A percentile compares a stretch with the other conserved stretches of the same genome.
phyloP scores from a whole-genome alignment of 1,140 invertebrate species.

The Protaetia brevitarsis region DNA sequence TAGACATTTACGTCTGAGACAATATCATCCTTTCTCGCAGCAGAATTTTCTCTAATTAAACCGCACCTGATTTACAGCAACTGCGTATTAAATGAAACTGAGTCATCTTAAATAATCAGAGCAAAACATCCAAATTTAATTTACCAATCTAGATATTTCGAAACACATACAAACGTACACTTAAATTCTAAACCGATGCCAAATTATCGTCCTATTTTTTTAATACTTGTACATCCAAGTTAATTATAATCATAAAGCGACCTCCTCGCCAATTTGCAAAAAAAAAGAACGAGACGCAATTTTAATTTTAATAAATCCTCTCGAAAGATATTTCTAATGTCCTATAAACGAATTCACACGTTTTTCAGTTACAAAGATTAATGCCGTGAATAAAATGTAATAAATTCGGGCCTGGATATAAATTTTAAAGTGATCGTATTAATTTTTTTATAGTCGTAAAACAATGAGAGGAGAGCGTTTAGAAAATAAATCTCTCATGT shows the following conservation, averaged over 20 bases:
- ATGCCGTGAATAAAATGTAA: background rate
- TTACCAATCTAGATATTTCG: background rate
- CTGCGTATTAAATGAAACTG: too few relatives aligned
- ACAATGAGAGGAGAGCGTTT: background rate
- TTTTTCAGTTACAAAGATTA: background rate
- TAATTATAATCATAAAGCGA: constrained; percentile 12
- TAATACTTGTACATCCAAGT: background rate
- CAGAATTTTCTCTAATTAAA: too few relatives aligned
- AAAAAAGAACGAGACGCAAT: background rate
- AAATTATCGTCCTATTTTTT: background rate
- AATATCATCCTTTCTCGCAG: too few relatives aligned
- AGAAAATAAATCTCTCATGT: constrained; percentile 5
- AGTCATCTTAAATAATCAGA: too few relatives aligned
- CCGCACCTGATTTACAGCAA: too few relatives aligned
- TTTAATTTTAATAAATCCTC: background rate
- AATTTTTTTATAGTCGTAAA: constrained; percentile 3
- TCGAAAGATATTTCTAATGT: background rate
- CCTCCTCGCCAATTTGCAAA: background rate
- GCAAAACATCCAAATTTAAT: background rate
- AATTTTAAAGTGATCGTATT: constrained; percentile 3
- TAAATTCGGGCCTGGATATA: background rate
- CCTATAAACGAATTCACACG: background rate
- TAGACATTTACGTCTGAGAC: too few relatives aligned
- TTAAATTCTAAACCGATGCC: background rate
- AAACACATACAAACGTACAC: background rate